Evolutionary conservation across 2,113 vertebrate species (phyloP), one percentile per base, ranked within the genome.

Genomic region (Eretmochelys imbricata): DNA sequence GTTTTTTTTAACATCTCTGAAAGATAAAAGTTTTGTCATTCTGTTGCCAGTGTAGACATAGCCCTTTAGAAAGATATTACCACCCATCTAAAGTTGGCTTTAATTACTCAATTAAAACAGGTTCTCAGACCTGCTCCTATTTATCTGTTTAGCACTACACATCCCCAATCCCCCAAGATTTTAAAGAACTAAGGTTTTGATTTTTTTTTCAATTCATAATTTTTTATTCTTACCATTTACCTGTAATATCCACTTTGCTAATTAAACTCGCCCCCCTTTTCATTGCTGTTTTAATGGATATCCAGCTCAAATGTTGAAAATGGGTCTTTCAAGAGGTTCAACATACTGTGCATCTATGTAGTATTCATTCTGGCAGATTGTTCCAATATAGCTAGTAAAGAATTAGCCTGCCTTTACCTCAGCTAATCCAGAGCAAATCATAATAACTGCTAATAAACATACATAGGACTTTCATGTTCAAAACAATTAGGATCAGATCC

Each of bases 281-380:
- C 6, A 88, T 82, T 10, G 1, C 35, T 46, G 50, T 42, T 55
- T 42, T 84, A 89, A 22, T 2, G 35, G 27, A 27, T 9, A 53
- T 54, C n/a, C 38, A 83, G 24, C 57, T 88, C 79, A 6, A 14
- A 1, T 31, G 4, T 83, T 75, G 84, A 46, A 7, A 57, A 0
- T 3, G 7, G 7, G 42, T 55, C n/a, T 72, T 76, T 46, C 62
- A 72, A 50, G 54, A 94, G 53, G 9, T 80, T 19, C 46, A 59
- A 14, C 27, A 25, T 9, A 6, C 8, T 29, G 2, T 38, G 13
- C 24, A 48, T 2, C 80, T 82, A 35, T 7, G 29, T 0, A 78
- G 7, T 0, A 0, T 12, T 50, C 11, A 75, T 90, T 76, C 81
- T 19, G 54, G 79, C 10, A 2, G 82, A 7, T 14, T 80, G 12